Conservation (phyloP, 37 sponge, comb jelly and placozoan species). For the Lycopodina hypogea region DNA sequence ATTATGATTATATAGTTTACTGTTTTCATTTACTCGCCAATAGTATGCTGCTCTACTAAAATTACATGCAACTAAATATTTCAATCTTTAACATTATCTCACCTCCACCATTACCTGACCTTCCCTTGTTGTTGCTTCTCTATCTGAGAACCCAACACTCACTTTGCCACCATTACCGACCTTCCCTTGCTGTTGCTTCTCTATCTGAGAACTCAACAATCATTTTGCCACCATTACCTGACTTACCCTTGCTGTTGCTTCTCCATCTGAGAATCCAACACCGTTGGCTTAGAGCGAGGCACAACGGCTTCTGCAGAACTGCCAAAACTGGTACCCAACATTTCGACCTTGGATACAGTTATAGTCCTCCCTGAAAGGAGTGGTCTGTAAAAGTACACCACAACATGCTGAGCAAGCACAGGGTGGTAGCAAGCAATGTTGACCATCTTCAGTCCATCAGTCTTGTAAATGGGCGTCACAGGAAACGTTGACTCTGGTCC, state of each 20-base stretch:
- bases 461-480: constrained; percentile 26
- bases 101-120: too few species aligned
- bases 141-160: too few species aligned
- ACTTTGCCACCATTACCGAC: too few species aligned
- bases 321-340: constrained; percentile 27
- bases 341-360: constrained; percentile 35
- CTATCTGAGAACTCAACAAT: too few species aligned
- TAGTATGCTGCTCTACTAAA: too few species aligned
- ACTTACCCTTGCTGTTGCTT: constrained; percentile 3
- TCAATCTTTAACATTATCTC: too few species aligned
- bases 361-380: constrained; percentile 19
- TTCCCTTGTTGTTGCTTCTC: too few species aligned
- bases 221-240: too few species aligned
- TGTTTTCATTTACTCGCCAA: too few species aligned
- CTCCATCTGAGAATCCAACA: not conserved
- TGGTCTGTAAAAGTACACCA: constrained; percentile 26
- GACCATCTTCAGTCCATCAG: constrained; percentile 33
- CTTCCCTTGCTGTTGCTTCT: too few species aligned
- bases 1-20: too few species aligned
- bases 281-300: not conserved
- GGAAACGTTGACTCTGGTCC: constrained; percentile 1
- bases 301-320: not conserved
- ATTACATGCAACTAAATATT: too few species aligned
- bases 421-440: constrained; percentile 35
- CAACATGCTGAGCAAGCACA: constrained; percentile 23